phyloP scores from a whole-genome alignment of 2,888 invertebrate species.

The Carabus problematicus region DNA sequence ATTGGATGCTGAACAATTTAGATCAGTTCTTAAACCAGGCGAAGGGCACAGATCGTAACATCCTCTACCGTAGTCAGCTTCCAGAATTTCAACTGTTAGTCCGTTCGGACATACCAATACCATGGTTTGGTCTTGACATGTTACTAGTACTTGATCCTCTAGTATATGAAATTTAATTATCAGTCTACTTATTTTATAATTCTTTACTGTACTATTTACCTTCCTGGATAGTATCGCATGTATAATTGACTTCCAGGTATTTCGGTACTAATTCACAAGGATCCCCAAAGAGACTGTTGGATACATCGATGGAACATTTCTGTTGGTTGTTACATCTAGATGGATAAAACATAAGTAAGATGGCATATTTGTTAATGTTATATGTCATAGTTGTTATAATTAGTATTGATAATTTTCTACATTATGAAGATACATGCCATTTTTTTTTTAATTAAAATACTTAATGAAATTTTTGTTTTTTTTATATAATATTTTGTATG shows the following conservation, averaged over 20 bases:
- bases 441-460: too few species aligned
- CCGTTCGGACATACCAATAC: constrained; percentile 1
- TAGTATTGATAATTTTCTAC: too few species aligned
- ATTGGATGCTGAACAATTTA: constrained; percentile 8
- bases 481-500: too few species aligned
- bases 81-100: background rate
- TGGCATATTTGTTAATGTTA: background rate
- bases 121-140: background rate
- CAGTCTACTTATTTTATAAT: background rate
- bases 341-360: background rate
- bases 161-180: background rate
- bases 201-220: background rate
- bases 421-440: too few species aligned
- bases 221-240: background rate
- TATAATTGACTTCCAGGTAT: background rate
- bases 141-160: background rate
- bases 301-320: background rate
- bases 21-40: constrained; percentile 11
- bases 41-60: constrained; percentile 5
- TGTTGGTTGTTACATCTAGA: constrained; percentile 7
- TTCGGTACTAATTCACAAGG: background rate
- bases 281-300: background rate
- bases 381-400: too few species aligned
- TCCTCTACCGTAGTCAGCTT: background rate
- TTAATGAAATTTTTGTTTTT: too few species aligned